Percentiles rank a stretch among this genome's conserved stretches.
Evolutionary conservation across 2,113 vertebrate species (phyloP).

Genomic region (Corynorhinus townsendii): DNA sequence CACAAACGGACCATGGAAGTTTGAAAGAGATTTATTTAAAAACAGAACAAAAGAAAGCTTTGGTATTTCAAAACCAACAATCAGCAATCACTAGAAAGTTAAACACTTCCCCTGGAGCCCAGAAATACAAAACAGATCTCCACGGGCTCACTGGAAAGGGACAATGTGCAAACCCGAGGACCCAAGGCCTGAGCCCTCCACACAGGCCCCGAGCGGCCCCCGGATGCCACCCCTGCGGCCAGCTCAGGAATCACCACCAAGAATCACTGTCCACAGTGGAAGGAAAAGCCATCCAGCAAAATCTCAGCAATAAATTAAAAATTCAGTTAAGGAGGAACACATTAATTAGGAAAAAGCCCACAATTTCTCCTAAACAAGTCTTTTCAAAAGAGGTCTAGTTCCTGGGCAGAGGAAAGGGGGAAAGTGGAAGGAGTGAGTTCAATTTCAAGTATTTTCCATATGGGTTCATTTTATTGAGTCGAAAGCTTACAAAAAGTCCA

Average conservation of each 20-base stretch:
- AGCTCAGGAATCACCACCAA: neutral
- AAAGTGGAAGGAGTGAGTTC: conserved; percentile 54
- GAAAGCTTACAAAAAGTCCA: conserved; percentile 62
- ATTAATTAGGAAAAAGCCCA: conserved; percentile 42
- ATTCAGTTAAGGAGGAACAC: conserved; percentile 61
- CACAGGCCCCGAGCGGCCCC: neutral
- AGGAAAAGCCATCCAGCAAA: conserved; percentile 30
- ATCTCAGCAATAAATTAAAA: conserved; percentile 80
- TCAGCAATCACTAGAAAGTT: conserved; percentile 76
- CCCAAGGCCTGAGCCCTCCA: neutral
- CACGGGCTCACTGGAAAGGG: conserved; percentile 45
- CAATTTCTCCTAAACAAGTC: conserved; percentile 43
- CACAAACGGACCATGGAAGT: conserved; percentile 7
- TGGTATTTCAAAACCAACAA: conserved; percentile 83
- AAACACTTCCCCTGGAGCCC: conserved; percentile 52
- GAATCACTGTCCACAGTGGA: neutral
- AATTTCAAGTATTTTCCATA: conserved; percentile 79
- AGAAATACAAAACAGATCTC: conserved; percentile 66
- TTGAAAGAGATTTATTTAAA: conserved; percentile 83
- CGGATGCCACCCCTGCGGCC: accelerated
- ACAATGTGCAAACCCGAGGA: neutral
- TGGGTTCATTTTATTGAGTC: conserved; percentile 66
- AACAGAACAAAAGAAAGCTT: conserved; percentile 80
- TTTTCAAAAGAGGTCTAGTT: conserved; percentile 52
- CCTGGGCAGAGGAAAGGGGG: conserved; percentile 45